These are phyloP conservation scores for Haemorhous mexicanus DNA, from an alignment of 2,113 vertebrate genomes.

Conservation along the genomic window DNA sequence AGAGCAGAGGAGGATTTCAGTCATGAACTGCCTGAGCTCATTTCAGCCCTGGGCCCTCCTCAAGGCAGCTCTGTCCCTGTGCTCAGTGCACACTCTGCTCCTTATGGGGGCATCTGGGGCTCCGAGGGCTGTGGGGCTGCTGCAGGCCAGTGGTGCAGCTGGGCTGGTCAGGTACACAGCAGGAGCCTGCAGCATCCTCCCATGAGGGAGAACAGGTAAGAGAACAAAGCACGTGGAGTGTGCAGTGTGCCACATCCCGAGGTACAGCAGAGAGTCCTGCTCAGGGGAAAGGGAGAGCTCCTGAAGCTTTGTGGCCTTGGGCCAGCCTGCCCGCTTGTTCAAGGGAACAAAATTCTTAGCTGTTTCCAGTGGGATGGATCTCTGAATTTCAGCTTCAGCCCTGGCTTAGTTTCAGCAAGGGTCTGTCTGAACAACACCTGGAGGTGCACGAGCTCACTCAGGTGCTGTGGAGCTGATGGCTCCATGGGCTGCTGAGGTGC, in stretches of 20 bases:
- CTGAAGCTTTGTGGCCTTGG: neutral
- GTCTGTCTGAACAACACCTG: neutral
- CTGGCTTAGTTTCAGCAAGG: neutral
- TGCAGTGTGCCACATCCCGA: neutral
- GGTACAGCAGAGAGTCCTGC: neutral
- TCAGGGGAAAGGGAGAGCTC: neutral
- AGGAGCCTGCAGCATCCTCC: neutral
- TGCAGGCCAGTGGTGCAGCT: neutral
- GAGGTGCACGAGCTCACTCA: neutral
- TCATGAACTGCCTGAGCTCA: neutral
- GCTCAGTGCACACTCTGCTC: neutral
- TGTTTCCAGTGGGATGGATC: neutral
- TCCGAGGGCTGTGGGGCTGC: neutral
- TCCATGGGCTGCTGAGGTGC: too few species aligned
- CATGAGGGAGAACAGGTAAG: neutral
- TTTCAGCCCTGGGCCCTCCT: constrained; percentile 27
- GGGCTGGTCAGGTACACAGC: neutral
- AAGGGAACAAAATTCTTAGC: neutral
- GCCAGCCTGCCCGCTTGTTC: neutral
- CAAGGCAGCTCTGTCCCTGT: neutral
- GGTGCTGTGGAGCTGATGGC: neutral
- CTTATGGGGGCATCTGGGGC: neutral
- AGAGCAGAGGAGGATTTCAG: neutral
- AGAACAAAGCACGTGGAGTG: neutral
- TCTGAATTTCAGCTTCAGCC: neutral